Evolutionary conservation across 2,888 invertebrate species (phyloP).

Genomic region (Rhingia rostrata): DNA sequence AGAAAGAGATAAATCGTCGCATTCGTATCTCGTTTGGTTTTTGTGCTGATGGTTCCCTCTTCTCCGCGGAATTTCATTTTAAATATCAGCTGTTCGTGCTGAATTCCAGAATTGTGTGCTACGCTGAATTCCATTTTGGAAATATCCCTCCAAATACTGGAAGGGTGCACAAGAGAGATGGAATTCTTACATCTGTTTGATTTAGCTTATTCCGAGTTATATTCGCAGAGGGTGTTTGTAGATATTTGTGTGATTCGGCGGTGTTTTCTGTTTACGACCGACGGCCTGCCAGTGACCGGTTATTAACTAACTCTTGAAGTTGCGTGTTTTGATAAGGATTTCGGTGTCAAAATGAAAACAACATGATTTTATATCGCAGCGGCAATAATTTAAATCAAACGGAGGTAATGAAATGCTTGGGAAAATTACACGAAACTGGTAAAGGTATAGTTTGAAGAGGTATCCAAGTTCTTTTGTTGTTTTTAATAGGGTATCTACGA

Average conservation of each 20-base stretch:
- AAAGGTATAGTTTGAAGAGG: neutral
- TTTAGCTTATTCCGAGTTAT: constrained; percentile 4
- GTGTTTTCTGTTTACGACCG: constrained; percentile 37
- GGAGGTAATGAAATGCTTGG: neutral
- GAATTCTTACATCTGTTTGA: constrained; percentile 2
- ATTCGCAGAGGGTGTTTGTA: constrained; percentile 7
- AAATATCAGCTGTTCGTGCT: constrained; percentile 67
- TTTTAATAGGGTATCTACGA: too few relatives aligned
- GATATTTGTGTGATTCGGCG: constrained; percentile 11
- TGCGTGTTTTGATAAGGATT: constrained; percentile 73
- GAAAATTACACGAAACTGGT: constrained; percentile 15
- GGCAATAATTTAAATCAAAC: constrained; percentile 56
- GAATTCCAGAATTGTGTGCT: constrained; percentile 47
- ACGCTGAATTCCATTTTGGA: constrained; percentile 8
- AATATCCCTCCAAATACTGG: constrained; percentile 17
- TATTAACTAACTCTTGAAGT: constrained; percentile 64
- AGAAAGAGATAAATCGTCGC: constrained; percentile 67
- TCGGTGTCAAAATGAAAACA: constrained; percentile 65
- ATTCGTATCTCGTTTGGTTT: constrained; percentile 44
- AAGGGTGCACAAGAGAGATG: constrained; percentile 30
- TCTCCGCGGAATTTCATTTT: constrained; percentile 6
- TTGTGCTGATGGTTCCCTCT: constrained; percentile 24
- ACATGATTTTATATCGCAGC: constrained; percentile 66
- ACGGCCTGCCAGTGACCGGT: constrained; percentile 58
- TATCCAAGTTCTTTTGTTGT: too few relatives aligned